Evolutionary conservation across 1,140 invertebrate species (phyloP).

Genomic region (Cyphomyrmex costatus): DNA sequence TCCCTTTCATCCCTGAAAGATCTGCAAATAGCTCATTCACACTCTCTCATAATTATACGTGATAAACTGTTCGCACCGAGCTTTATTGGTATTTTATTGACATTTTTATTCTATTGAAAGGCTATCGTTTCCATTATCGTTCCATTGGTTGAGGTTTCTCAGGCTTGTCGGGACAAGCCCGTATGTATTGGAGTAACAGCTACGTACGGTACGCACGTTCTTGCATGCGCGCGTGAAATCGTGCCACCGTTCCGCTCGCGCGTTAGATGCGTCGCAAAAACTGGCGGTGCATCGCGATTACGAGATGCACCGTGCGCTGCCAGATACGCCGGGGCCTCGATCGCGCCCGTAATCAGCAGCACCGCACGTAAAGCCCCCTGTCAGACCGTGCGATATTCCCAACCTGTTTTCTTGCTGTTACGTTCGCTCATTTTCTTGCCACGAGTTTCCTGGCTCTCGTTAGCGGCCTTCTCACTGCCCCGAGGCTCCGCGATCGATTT

Average conservation of each 20-base stretch:
- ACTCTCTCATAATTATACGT: neutral
- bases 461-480: slow-evolving; percentile 12
- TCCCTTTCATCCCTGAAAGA: neutral
- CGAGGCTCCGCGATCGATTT: slow-evolving; percentile 29
- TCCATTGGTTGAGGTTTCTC: neutral
- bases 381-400: slow-evolving; percentile 53
- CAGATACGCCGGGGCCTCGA: slow-evolving; percentile 65
- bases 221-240: slow-evolving; percentile 65
- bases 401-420: slow-evolving; percentile 40
- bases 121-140: neutral
- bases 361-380: slow-evolving; percentile 50
- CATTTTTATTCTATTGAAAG: neutral
- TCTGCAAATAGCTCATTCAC: neutral
- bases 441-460: slow-evolving; percentile 18
- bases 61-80: neutral
- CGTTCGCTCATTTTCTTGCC: slow-evolving; percentile 43
- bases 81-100: neutral
- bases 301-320: slow-evolving; percentile 54
- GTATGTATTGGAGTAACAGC: slow-evolving; percentile 24
- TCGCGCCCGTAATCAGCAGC: slow-evolving; percentile 63
- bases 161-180: slow-evolving; percentile 6
- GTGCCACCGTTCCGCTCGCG: slow-evolving; percentile 57
- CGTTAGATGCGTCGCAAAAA: slow-evolving; percentile 60
- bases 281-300: slow-evolving; percentile 65
- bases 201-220: slow-evolving; percentile 41